These are phyloP conservation scores for Gari tellinella DNA, from an alignment of 2,888 invertebrate genomes.

Conservation along the genomic window DNA sequence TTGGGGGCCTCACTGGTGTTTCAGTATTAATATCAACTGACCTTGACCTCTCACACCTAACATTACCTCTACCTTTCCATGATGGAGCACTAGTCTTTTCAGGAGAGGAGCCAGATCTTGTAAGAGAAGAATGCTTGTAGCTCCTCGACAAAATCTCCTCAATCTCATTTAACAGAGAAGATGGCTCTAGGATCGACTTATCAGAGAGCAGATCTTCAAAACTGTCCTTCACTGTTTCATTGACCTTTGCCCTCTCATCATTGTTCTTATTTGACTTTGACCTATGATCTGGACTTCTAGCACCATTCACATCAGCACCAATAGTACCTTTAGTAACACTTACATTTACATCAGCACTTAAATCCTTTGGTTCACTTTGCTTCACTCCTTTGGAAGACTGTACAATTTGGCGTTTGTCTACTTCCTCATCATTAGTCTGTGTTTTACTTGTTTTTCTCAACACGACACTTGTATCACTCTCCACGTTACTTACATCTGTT, in stretches of 20 bases:
- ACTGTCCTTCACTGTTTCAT: constrained; percentile 13
- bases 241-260: background rate
- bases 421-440: too few relatives aligned
- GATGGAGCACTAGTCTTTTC: constrained; percentile 31
- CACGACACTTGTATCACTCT: background rate
- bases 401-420: background rate
- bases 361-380: background rate
- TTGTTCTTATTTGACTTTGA: background rate
- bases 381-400: background rate
- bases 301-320: background rate
- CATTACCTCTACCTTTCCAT: constrained; percentile 4
- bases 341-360: background rate
- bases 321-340: background rate
- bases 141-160: constrained; percentile 63
- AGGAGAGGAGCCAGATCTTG: constrained; percentile 45
- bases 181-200: constrained; percentile 53
- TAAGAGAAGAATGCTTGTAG: constrained; percentile 51
- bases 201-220: constrained; percentile 51
- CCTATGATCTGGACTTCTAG: background rate
- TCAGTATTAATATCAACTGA: constrained; percentile 40
- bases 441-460: background rate
- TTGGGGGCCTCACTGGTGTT: constrained; percentile 71
- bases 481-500: too few relatives aligned
- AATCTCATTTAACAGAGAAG: constrained; percentile 65
- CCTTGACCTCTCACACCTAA: constrained; percentile 36